Percentiles rank a stretch among this genome's conserved stretches.
phyloP scores from a whole-genome alignment of 2,797 vertebrate species.

The Onychomys arenicola region DNA sequence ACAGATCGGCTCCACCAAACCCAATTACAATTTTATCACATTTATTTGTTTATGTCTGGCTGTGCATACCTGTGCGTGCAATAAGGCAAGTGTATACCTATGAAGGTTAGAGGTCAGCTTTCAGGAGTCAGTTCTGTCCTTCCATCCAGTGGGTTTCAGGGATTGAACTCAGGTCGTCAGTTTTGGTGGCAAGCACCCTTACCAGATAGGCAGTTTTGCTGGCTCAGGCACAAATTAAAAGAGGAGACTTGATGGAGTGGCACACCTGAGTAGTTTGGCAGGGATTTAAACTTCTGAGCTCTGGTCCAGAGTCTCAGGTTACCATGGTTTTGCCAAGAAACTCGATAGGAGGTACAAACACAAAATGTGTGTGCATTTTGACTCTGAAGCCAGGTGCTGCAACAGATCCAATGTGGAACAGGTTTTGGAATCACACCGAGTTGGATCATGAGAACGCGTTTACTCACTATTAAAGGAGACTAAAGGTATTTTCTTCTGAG shows the following conservation, averaged over 20 bases:
- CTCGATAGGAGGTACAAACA: neutral
- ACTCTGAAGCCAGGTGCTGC: neutral
- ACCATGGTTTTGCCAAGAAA: neutral
- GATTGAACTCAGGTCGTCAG: neutral
- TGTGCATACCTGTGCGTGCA: neutral
- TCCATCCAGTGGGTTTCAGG: neutral
- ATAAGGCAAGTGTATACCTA: too few species aligned
- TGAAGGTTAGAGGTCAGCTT: too few species aligned
- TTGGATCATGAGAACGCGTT: neutral
- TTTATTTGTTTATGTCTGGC: neutral
- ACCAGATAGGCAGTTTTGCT: neutral
- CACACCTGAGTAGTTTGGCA: neutral
- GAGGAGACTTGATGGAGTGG: neutral
- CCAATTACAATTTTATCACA: neutral
- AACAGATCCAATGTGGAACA: neutral
- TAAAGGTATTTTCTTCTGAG: neutral
- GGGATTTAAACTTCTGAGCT: neutral
- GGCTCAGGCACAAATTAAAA: neutral
- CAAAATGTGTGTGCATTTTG: neutral
- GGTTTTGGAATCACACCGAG: neutral
- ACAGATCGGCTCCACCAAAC: neutral
- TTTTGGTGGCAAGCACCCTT: neutral
- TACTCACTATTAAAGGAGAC: neutral
- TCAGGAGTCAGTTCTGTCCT: neutral
- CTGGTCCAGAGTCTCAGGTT: neutral